These are phyloP conservation scores for Theocolax elegans DNA, from an alignment of 1,140 invertebrate species.

Conservation along the genomic window DNA sequence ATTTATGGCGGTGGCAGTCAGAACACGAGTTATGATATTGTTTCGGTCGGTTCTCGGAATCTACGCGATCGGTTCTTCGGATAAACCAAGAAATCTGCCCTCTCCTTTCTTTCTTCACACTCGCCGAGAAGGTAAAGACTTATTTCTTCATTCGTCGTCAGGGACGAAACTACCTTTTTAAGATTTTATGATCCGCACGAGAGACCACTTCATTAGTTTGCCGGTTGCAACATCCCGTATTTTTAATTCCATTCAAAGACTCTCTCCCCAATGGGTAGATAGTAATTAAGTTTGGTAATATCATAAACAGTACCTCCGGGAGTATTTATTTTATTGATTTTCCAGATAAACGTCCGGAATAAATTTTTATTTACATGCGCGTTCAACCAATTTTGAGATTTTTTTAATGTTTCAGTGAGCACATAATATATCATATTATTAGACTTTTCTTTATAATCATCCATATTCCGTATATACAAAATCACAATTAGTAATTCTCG, in stretches of 20 bases:
- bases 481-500: too few relatives aligned
- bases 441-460: too few relatives aligned
- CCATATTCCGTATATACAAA: too few relatives aligned
- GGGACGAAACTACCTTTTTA: conserved; percentile 38
- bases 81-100: conserved; percentile 54
- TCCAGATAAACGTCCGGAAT: conserved; percentile 36
- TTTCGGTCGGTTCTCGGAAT: conserved; percentile 65
- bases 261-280: conserved; percentile 28
- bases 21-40: conserved; percentile 68
- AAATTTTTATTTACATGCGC: conserved; percentile 40
- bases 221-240: not conserved
- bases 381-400: conserved; percentile 21
- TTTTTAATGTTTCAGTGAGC: not conserved
- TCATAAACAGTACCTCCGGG: conserved; percentile 16
- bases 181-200: conserved; percentile 45
- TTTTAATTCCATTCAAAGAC: conserved; percentile 1
- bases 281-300: conserved; percentile 35
- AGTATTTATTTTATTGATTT: conserved; percentile 43
- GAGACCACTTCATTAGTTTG: conserved; percentile 48
- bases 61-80: conserved; percentile 63
- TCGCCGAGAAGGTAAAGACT: conserved; percentile 34
- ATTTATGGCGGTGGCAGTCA: conserved; percentile 61
- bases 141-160: conserved; percentile 48
- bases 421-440: not conserved
- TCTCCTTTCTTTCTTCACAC: conserved; percentile 37